phyloP scores from a whole-genome alignment of 2,888 invertebrate genomes.

The Ennomos fuscantarius region DNA sequence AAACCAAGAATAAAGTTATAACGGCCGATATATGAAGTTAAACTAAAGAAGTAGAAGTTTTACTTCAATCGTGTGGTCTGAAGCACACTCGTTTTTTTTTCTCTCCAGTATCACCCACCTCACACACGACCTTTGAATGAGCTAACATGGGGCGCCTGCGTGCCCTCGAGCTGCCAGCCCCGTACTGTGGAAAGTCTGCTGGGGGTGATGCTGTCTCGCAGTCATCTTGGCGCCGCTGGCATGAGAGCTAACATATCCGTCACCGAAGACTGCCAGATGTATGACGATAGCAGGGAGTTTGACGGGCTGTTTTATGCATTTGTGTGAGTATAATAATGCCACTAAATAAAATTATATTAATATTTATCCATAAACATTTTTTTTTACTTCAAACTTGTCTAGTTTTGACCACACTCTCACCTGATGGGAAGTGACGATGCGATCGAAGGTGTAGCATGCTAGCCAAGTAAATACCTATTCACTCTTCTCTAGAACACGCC shows the following conservation, averaged over 20 bases:
- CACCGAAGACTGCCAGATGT: conserved; percentile 62
- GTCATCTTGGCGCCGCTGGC: conserved; percentile 71
- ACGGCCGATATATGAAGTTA: too few species aligned
- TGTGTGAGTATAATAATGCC: conserved; percentile 54
- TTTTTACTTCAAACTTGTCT: too few species aligned
- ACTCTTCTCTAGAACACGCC: too few species aligned
- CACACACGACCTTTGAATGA: conserved; percentile 65
- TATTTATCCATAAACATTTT: too few species aligned
- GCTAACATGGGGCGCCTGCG: conserved; percentile 84
- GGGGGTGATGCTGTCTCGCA: conserved; percentile 63
- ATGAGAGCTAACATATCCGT: conserved; percentile 61
- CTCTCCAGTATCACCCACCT: conserved; percentile 56
- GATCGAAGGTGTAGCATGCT: too few species aligned
- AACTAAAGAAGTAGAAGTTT: too few species aligned
- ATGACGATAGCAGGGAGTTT: conserved; percentile 50
- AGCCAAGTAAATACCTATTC: too few species aligned
- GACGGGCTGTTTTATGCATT: conserved; percentile 64
- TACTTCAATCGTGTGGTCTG: too few species aligned
- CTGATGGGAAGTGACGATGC: too few species aligned
- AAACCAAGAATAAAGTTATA: too few species aligned
- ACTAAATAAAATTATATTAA: background rate
- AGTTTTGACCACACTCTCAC: too few species aligned
- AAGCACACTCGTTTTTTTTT: too few species aligned
- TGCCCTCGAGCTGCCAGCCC: conserved; percentile 75
- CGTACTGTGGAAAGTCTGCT: conserved; percentile 63